Evolutionary conservation across 2,113 vertebrate genomes (phyloP).

Genomic region (Gadus macrocephalus): DNA sequence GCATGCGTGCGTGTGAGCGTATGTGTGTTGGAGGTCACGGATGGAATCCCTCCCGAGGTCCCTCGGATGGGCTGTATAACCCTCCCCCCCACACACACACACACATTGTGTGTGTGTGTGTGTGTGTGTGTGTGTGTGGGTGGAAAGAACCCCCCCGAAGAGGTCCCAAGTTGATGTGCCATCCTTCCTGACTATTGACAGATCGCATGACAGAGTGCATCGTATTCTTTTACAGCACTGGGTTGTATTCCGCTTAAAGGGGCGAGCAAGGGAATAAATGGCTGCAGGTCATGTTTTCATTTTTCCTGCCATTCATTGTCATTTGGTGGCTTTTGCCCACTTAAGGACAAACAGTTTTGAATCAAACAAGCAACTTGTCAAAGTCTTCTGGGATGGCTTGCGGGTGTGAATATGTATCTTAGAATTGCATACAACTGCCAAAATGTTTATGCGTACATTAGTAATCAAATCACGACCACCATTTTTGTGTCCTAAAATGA

Average conservation of each 20-base stretch:
- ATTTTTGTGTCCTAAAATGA: too few relatives aligned
- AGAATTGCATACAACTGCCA: too few relatives aligned
- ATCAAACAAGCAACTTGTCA: too few relatives aligned
- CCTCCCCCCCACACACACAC: too few relatives aligned
- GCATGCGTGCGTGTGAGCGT: background rate
- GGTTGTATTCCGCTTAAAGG: slow-evolving; percentile 29
- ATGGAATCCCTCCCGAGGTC: slow-evolving; percentile 1
- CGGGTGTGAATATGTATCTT: too few relatives aligned
- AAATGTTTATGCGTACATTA: too few relatives aligned
- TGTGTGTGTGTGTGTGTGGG: too few relatives aligned
- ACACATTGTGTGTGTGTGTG: too few relatives aligned
- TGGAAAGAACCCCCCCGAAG: slow-evolving; percentile 60
- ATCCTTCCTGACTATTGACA: slow-evolving; percentile 62
- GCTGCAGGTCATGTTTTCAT: background rate
- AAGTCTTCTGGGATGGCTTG: too few relatives aligned
- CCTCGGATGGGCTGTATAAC: background rate
- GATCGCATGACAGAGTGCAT: slow-evolving; percentile 56
- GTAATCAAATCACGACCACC: too few relatives aligned
- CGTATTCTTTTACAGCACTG: slow-evolving; percentile 24
- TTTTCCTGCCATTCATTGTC: background rate
- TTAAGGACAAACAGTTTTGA: too few relatives aligned
- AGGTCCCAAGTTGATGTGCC: slow-evolving; percentile 56
- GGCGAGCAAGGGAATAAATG: slow-evolving; percentile 7
- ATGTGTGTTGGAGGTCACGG: slow-evolving; percentile 61
- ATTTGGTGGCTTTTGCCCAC: background rate